Conservation (phyloP, 2,888 invertebrate species). For the Pyrrhosoma nymphula region DNA sequence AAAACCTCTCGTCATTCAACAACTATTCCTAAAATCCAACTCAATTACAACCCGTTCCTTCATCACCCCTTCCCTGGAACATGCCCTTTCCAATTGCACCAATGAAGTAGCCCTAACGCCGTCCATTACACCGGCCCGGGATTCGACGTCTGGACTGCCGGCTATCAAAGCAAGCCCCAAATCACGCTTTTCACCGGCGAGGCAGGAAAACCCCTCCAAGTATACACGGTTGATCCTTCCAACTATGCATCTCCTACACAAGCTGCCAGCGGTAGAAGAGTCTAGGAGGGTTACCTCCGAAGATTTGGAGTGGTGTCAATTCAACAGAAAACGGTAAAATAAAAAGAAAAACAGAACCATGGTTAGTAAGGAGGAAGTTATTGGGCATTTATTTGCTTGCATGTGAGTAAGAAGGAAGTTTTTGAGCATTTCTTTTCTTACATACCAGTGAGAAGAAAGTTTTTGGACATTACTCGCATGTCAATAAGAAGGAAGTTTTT, state of each 20-base stretch:
- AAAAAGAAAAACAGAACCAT: neutral
- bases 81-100: neutral
- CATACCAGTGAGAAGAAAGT: too few species aligned
- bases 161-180: neutral
- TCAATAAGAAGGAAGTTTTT: too few species aligned
- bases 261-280: conserved; percentile 14
- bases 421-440: too few species aligned
- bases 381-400: neutral
- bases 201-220: conserved; percentile 43
- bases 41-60: neutral
- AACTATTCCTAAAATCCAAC: neutral
- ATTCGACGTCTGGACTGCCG: conserved; percentile 43
- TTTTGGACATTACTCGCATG: too few species aligned
- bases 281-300: conserved; percentile 2
- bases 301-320: neutral
- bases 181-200: neutral
- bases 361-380: neutral
- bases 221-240: conserved; percentile 44
- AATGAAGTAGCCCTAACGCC: conserved; percentile 24
- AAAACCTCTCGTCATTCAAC: neutral
- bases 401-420: neutral
- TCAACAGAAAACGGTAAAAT: neutral
- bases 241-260: neutral
- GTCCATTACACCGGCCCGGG: conserved; percentile 57
- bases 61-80: neutral